These are phyloP conservation scores for Terrapene triunguis DNA, from an alignment of 2,113 vertebrate genomes.

Conservation along the genomic window DNA sequence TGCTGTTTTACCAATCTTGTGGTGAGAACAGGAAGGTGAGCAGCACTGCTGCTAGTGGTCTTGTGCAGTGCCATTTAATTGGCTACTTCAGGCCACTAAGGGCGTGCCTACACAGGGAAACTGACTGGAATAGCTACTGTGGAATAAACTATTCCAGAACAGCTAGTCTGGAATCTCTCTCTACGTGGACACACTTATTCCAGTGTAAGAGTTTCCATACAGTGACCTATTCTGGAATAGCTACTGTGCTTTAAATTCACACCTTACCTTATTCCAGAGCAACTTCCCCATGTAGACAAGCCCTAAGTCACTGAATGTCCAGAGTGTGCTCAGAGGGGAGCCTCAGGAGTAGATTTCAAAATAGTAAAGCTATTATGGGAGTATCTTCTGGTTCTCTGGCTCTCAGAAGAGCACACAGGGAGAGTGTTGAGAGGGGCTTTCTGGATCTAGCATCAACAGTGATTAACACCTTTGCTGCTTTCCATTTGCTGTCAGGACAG, in stretches of 20 bases:
- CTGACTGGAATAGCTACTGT: too few species aligned
- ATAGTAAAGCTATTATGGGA: background rate
- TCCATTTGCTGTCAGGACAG: background rate
- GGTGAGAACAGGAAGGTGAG: too few species aligned
- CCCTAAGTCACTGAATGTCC: background rate
- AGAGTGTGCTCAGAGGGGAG: background rate
- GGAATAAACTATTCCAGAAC: too few species aligned
- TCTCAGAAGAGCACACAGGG: background rate
- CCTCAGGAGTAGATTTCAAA: background rate
- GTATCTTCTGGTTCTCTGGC: background rate
- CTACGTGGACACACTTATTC: too few species aligned
- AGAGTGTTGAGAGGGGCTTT: background rate
- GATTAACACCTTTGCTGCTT: background rate
- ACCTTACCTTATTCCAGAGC: background rate
- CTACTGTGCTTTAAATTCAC: background rate
- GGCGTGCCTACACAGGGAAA: too few species aligned
- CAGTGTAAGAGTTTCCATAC: background rate
- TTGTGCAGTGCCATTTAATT: too few species aligned
- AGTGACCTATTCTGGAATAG: background rate
- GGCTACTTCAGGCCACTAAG: too few species aligned
- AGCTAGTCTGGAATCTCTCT: too few species aligned
- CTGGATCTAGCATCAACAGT: background rate
- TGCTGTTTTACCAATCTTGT: too few species aligned
- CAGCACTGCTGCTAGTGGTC: too few species aligned
- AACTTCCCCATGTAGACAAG: background rate